These are phyloP conservation scores for Drosophila lini DNA, from an alignment of 1,140 invertebrate species.

Conservation along the genomic window DNA sequence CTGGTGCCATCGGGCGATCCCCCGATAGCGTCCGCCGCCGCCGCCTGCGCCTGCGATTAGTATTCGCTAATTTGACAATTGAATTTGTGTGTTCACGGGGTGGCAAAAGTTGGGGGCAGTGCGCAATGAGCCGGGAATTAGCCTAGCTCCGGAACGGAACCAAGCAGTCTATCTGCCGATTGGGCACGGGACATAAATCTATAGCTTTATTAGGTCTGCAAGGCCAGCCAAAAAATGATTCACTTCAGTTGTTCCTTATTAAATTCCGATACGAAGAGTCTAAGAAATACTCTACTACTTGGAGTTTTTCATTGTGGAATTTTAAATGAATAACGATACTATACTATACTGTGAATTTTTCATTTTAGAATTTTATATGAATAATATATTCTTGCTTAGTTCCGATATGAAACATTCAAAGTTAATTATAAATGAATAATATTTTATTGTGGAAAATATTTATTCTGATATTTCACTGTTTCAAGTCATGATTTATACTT, in stretches of 20 bases:
- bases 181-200: not conserved
- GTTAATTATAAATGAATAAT: not conserved
- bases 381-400: not conserved
- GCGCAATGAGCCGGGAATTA: constrained; percentile 43
- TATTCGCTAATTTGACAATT: constrained; percentile 57
- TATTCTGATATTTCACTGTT: not conserved
- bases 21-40: not conserved
- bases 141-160: constrained; percentile 34
- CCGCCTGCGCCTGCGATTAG: constrained; percentile 33
- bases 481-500: too few relatives aligned
- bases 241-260: not conserved
- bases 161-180: constrained; percentile 2
- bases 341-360: not conserved
- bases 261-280: not conserved
- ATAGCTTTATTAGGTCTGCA: not conserved
- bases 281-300: too few relatives aligned
- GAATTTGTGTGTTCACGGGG: constrained; percentile 10
- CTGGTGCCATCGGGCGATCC: constrained; percentile 29
- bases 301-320: not conserved
- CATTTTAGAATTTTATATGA: not conserved
- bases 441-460: not conserved
- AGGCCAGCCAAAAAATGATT: not conserved
- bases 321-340: not conserved
- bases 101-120: constrained; percentile 8
- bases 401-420: not conserved